Base-by-base conservation (phyloP, 2,888 invertebrate genomes). In the Conchocele bisecta region DNA sequence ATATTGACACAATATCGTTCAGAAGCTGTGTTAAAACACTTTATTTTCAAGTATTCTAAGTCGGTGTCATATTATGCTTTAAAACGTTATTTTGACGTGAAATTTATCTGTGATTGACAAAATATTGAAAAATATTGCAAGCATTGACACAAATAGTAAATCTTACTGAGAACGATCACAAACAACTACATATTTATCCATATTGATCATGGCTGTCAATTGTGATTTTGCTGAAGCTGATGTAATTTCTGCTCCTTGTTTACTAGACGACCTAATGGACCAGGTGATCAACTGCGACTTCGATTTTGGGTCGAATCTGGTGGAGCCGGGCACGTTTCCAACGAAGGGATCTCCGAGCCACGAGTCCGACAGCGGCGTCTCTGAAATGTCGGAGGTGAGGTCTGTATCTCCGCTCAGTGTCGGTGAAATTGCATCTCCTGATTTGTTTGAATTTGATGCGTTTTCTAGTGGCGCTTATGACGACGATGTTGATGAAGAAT, bases 341-440 rank as follows among this genome's bases (percentile, higher is more conserved):
- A 50, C 20, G 22, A 79, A 82, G 51, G 71, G 59, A 17, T 86
- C 87, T 0, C 87, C 87, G 17, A 83, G 83, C 67, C 85, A 86
- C 69, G 81, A 83, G 63, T 84, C 86, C 6, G 87, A 87, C 74
- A 87, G 86, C 59, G 86, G 86, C 6, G 70, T 83, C 37, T 84
- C 85, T 17, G 82, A 79, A 17, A 78, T 78, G 71, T 61, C 61
- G 20, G 33, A 51, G 33, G 20, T 31, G 9, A 3, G 51, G 60
- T 75, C 75, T 65, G 71, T 75, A 61, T 67, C 67, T 20, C 75
- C 75, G n/a, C 22, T 37, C 13, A 60, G 65, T 51, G 51, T 51
- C 33, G 51, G 51, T 51, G 31, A 20, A 11, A 41, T 41, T 41
- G 42, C n/a, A n/a, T 20, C 39, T 7, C 20, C 20, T n/a, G 24